Evolutionary conservation across 2,797 vertebrate genomes (phyloP).

Genomic region (Telmatherina bonti): DNA sequence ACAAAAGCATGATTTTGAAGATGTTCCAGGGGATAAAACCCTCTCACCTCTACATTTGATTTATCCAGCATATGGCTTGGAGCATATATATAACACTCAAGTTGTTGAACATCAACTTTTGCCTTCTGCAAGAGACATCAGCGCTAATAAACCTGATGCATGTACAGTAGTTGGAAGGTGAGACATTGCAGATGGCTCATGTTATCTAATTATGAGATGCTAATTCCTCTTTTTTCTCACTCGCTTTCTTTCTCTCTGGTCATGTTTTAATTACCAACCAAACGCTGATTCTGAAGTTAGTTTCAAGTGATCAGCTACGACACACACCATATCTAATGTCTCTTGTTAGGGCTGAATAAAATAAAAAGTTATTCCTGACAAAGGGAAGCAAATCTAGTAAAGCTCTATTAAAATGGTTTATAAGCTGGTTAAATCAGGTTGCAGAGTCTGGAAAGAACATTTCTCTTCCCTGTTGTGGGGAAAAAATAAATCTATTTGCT

Average conservation of each 20-base stretch:
- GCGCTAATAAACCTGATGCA: slow-evolving; percentile 62
- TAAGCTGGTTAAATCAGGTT: neutral
- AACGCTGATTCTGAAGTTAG: neutral
- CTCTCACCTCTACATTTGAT: slow-evolving; percentile 57
- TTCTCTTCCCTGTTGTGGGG: neutral
- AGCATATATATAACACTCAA: slow-evolving; percentile 73
- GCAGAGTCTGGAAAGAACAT: neutral
- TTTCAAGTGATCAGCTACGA: neutral
- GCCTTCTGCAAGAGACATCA: slow-evolving; percentile 58
- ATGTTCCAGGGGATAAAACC: slow-evolving; percentile 50
- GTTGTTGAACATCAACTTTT: slow-evolving; percentile 68
- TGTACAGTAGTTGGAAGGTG: slow-evolving; percentile 38
- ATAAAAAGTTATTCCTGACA: neutral
- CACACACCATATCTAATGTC: neutral
- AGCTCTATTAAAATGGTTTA: neutral
- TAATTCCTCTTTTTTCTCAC: neutral
- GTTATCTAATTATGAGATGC: slow-evolving; percentile 39
- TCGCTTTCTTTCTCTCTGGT: neutral
- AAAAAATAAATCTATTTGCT: neutral
- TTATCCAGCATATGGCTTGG: slow-evolving; percentile 46
- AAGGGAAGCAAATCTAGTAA: neutral
- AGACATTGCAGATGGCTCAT: slow-evolving; percentile 25
- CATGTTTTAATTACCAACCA: slow-evolving; percentile 12
- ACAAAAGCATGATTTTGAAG: slow-evolving; percentile 40
- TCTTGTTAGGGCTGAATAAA: neutral